These are phyloP conservation scores for Alosa alosa DNA, from an alignment of 2,113 vertebrate genomes.

Conservation along the genomic window DNA sequence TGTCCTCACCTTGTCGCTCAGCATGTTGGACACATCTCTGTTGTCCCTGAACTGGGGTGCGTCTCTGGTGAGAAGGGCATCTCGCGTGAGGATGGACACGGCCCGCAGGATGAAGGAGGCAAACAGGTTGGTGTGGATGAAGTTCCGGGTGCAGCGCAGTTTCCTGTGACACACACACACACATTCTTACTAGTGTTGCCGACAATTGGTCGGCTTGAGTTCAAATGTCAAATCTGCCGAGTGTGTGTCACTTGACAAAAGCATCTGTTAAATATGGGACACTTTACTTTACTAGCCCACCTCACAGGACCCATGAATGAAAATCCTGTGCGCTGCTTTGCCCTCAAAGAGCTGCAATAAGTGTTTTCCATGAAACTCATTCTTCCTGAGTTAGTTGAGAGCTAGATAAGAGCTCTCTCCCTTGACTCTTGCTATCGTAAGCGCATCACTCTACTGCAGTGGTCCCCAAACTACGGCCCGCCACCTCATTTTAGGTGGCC, in stretches of 20 bases:
- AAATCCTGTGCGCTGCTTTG: no score
- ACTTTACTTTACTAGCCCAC: no score
- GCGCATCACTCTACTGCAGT: no score
- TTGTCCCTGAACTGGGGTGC: constrained; percentile 46
- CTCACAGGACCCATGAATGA: background rate
- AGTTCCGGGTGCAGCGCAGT: constrained; percentile 84
- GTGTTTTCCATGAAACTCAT: background rate
- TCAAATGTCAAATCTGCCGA: no score
- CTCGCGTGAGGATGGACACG: constrained; percentile 82
- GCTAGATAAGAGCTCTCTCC: no score
- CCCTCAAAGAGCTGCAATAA: background rate
- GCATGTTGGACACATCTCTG: constrained; percentile 41
- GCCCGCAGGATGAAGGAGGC: constrained; percentile 86
- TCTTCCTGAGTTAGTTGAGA: no score
- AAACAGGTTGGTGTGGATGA: constrained; percentile 87
- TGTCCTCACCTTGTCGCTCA: constrained; percentile 55
- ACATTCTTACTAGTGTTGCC: background rate
- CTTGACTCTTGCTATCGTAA: no score
- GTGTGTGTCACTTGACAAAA: no score
- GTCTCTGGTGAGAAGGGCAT: constrained; percentile 66
- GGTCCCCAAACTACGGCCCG: no score
- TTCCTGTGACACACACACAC: constrained; percentile 68
- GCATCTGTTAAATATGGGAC: no score
- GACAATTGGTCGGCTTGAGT: no score
- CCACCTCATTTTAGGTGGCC: no score